A percentile compares a stretch with the other conserved stretches of the same genome.
These are phyloP conservation scores for Dicrostonyx torquatus DNA, from an alignment of 2,797 vertebrate genomes.

Conservation along the genomic window DNA sequence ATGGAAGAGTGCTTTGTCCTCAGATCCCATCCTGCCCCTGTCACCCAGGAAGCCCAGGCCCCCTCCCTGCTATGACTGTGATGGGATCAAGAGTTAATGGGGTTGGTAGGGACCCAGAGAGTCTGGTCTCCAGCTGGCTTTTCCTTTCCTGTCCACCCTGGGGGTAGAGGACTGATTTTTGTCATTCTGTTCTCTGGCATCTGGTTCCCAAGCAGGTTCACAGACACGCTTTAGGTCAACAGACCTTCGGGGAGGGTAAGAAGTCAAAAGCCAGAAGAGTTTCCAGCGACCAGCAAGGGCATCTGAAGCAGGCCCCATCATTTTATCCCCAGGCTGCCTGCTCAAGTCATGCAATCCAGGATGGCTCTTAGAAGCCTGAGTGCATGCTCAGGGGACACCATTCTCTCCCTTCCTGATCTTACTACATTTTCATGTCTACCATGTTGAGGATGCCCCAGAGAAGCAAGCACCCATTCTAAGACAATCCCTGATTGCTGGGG, in stretches of 20 bases:
- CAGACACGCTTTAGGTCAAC: no score
- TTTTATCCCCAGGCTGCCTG: neutral
- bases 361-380: neutral
- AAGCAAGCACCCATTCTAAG: neutral
- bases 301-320: neutral
- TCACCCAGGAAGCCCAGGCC: neutral
- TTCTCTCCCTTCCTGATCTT: neutral
- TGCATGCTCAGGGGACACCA: neutral
- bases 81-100: neutral
- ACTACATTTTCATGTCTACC: neutral
- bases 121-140: neutral
- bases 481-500: neutral
- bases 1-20: neutral
- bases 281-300: neutral
- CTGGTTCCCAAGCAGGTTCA: neutral
- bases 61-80: neutral
- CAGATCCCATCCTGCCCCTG: neutral
- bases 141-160: neutral
- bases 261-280: neutral
- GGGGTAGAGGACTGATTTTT: neutral
- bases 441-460: neutral
- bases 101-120: neutral
- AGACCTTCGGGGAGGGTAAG: neutral
- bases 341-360: neutral
- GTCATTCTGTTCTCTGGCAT: neutral